phyloP scores from a whole-genome alignment of 2,797 vertebrate genomes.

The Cercopithecus mitis region DNA sequence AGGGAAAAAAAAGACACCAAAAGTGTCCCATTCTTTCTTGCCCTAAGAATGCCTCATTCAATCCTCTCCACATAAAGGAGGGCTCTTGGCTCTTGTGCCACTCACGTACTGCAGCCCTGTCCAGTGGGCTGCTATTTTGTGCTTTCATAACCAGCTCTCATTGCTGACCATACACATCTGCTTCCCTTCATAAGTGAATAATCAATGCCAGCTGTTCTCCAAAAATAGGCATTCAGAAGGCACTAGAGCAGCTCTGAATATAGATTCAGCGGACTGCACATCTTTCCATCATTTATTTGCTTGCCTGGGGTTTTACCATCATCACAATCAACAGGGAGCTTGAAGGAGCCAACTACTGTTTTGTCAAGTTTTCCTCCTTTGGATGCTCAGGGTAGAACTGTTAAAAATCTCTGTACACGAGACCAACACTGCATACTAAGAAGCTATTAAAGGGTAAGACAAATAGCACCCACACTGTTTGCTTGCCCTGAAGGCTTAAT shows the following conservation, averaged over 20 bases:
- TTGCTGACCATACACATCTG: slow-evolving; percentile 22
- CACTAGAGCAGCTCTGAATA: slow-evolving; percentile 39
- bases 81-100: not conserved
- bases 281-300: not conserved
- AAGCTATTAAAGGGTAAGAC: slow-evolving; percentile 43
- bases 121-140: not conserved
- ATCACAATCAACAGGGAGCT: not conserved
- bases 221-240: slow-evolving; percentile 60
- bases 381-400: slow-evolving; percentile 25
- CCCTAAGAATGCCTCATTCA: not conserved
- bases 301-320: slow-evolving; percentile 19
- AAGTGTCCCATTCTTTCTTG: not conserved
- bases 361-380: slow-evolving; percentile 45
- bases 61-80: fast-evolving
- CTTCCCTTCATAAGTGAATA: slow-evolving; percentile 51
- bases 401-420: not conserved
- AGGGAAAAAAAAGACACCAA: not conserved
- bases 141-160: not conserved
- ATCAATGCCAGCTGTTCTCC: slow-evolving; percentile 64
- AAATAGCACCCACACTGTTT: slow-evolving; percentile 3
- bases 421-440: slow-evolving; percentile 26
- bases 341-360: not conserved
- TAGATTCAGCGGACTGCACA: not conserved
- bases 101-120: fast-evolving
- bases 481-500: slow-evolving; percentile 43